Evolutionary conservation across 2,888 invertebrate species (phyloP).

Genomic region (Nymphalis urticae): DNA sequence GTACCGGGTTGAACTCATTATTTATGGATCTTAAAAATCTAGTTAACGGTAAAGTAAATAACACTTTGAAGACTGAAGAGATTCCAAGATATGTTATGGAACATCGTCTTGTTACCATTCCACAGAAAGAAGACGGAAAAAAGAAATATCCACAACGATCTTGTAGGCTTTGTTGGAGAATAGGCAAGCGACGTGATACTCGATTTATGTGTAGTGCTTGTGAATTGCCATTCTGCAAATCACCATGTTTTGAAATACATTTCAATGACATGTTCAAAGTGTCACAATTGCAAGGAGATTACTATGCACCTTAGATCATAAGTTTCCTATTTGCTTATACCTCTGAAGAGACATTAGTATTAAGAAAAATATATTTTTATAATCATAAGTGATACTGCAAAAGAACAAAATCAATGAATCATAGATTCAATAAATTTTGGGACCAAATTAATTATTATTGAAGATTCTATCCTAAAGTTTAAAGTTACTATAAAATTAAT

Average conservation of each 20-base stretch:
- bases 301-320: conserved; percentile 67
- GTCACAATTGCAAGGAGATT: conserved; percentile 71
- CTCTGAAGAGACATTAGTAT: conserved; percentile 38
- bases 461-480: conserved; percentile 31
- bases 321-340: conserved; percentile 43
- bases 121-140: conserved; percentile 80
- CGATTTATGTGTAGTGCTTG: conserved; percentile 78
- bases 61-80: conserved; percentile 63
- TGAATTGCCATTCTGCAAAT: conserved; percentile 77
- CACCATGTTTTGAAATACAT: conserved; percentile 77
- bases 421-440: conserved; percentile 50
- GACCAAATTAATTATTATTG: conserved; percentile 46
- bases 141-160: conserved; percentile 79
- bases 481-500: conserved; percentile 13
- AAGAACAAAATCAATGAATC: conserved; percentile 45
- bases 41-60: conserved; percentile 73
- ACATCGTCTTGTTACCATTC: conserved; percentile 75
- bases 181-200: conserved; percentile 74
- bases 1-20: conserved; percentile 73
- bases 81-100: conserved; percentile 59
- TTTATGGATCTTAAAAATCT: conserved; percentile 79
- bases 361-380: conserved; percentile 42
- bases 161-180: conserved; percentile 78
- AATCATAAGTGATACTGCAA: conserved; percentile 43
- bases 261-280: conserved; percentile 74